A percentile compares a stretch with the other conserved stretches of the same genome.
Conservation (phyloP, 2,113 vertebrate species). For the Rallus limicola region DNA sequence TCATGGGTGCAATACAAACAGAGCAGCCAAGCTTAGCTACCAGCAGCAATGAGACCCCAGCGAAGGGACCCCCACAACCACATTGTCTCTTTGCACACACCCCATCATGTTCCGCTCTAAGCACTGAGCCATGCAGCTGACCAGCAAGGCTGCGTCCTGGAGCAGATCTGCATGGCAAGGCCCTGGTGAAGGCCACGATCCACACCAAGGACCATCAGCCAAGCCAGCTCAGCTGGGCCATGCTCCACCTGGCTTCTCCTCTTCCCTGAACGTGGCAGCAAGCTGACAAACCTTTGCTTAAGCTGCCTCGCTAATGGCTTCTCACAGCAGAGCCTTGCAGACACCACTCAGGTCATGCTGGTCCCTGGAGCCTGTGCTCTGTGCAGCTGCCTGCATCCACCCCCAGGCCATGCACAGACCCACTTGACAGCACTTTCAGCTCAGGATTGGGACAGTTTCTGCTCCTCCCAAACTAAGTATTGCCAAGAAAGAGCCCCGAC, state of each 20-base stretch:
- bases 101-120: neutral
- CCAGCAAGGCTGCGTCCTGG: neutral
- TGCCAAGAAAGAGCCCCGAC: neutral
- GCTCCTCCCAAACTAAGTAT: neutral
- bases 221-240: neutral
- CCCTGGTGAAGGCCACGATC: neutral
- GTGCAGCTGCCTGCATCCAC: neutral
- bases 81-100: neutral
- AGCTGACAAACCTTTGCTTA: neutral
- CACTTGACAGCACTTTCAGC: neutral
- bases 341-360: neutral
- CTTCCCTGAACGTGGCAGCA: neutral
- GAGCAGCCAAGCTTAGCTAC: neutral
- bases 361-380: neutral
- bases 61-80: neutral
- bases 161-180: neutral
- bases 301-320: neutral
- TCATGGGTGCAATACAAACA: neutral
- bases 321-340: neutral
- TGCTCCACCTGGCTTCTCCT: neutral
- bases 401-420: neutral
- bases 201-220: neutral
- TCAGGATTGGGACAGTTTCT: neutral
- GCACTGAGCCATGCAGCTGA: rapidly evolving
- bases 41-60: neutral